Evolutionary conservation across 2,113 vertebrate genomes (phyloP).

Genomic region (Excalfactoria chinensis): DNA sequence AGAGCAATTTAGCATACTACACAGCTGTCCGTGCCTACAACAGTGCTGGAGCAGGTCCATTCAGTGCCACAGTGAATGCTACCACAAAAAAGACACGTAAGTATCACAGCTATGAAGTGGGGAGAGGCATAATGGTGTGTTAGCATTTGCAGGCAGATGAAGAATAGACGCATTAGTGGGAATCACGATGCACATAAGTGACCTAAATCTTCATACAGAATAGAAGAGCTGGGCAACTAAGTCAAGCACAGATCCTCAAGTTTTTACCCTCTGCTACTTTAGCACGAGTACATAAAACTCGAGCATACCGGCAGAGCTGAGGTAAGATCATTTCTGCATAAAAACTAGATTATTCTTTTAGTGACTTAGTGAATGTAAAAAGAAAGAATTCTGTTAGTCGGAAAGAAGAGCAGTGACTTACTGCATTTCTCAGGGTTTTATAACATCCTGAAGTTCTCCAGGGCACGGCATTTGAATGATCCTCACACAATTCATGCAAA

Average conservation of each 20-base stretch:
- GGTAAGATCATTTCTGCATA: neutral
- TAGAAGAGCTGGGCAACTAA: neutral
- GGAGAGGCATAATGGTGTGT: neutral
- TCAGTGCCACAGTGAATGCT: conserved; percentile 87
- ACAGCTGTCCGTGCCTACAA: conserved; percentile 91
- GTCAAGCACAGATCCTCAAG: neutral
- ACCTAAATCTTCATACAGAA: rapidly evolving
- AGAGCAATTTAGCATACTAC: conserved; percentile 87
- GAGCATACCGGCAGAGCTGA: rapidly evolving
- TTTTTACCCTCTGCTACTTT: neutral
- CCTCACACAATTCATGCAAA: neutral
- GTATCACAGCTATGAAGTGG: conserved; percentile 39
- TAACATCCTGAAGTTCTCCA: no score
- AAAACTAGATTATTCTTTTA: neutral
- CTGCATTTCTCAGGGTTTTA: conserved; percentile 42
- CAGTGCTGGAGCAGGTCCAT: conserved; percentile 90
- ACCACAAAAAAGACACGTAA: conserved; percentile 95
- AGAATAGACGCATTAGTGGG: neutral
- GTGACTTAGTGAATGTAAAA: neutral
- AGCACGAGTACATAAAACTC: neutral
- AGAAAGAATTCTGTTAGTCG: neutral
- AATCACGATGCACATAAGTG: rapidly evolving
- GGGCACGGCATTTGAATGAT: neutral
- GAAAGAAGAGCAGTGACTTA: neutral
- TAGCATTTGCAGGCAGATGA: neutral